Evolutionary conservation across 2,113 vertebrate species (phyloP).

Genomic region (Camelus bactrianus): DNA sequence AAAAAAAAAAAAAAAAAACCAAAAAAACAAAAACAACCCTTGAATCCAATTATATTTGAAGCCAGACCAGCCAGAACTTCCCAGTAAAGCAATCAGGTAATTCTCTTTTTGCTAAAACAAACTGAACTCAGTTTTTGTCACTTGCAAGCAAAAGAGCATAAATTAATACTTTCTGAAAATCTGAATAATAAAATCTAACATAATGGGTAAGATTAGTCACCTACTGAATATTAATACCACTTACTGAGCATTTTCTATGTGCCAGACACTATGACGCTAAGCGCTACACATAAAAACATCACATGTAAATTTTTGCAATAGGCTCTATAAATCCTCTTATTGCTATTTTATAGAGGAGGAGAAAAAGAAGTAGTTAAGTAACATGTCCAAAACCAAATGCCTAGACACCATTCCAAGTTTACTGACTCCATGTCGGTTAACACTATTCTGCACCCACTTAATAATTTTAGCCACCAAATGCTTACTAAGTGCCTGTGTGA

Average conservation of each 20-base stretch:
- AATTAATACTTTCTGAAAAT: constrained; percentile 8
- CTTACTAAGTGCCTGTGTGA: neutral
- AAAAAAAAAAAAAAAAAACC: no score
- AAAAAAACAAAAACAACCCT: no score
- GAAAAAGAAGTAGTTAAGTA: neutral
- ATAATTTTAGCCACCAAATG: neutral
- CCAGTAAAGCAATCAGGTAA: neutral
- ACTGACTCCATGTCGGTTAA: neutral
- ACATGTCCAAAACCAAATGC: neutral
- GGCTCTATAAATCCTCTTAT: neutral
- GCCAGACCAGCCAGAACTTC: neutral
- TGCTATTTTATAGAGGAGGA: neutral
- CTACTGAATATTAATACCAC: neutral
- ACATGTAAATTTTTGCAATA: neutral
- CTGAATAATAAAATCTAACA: neutral
- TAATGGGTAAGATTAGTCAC: neutral
- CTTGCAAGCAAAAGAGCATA: neutral
- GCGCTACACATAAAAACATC: neutral
- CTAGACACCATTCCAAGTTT: neutral
- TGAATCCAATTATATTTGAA: neutral
- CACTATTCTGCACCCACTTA: neutral
- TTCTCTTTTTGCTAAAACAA: constrained; percentile 9
- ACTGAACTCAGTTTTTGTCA: neutral
- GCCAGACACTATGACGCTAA: neutral
- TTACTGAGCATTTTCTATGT: neutral